Conservation (phyloP, 2,113 vertebrate genomes). For the Mesitornis unicolor region DNA sequence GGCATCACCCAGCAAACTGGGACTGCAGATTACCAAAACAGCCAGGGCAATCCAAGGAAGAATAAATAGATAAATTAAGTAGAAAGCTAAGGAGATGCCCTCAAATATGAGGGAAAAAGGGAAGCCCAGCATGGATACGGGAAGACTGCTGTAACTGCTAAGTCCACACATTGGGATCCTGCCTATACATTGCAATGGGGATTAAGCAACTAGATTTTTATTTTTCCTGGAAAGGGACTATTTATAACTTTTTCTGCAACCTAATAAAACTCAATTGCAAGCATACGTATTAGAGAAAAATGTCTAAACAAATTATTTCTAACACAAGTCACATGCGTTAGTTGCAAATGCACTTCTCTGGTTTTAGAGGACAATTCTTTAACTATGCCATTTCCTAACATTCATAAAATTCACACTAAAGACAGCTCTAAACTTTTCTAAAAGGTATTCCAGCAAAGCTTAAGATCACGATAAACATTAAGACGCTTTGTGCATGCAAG, state of each 20-base stretch:
- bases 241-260: neutral
- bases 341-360: neutral
- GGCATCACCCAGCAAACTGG: neutral
- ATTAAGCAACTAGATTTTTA: neutral
- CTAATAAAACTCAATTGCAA: neutral
- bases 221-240: neutral
- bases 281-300: neutral
- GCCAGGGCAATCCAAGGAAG: neutral
- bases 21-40: neutral
- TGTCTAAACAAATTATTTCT: neutral
- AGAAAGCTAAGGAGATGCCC: neutral
- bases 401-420: neutral
- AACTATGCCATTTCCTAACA: neutral
- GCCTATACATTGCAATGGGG: neutral
- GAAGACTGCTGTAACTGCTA: neutral
- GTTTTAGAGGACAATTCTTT: neutral
- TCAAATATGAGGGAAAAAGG: neutral
- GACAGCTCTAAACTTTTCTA: neutral
- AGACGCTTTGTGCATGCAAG: neutral
- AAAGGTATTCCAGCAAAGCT: neutral
- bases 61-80: neutral
- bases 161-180: neutral
- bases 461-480: neutral
- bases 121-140: neutral
- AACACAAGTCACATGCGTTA: neutral